phyloP scores from a whole-genome alignment of 2,113 vertebrate genomes.

The Vidua chalybeata region DNA sequence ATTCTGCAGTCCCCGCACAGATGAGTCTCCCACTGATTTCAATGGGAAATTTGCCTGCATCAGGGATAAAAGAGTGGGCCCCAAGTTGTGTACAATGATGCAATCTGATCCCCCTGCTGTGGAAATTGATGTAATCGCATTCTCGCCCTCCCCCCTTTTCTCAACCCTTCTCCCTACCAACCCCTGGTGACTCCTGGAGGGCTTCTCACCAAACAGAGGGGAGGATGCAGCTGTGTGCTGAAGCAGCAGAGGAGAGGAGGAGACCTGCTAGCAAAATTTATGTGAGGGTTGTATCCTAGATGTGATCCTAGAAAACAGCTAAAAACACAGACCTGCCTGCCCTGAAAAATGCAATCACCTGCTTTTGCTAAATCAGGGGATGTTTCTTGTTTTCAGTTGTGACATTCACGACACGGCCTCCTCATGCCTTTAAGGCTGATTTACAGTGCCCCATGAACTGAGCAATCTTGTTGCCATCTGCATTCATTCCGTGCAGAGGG shows the following conservation, averaged over 20 bases:
- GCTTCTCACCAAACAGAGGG: background rate
- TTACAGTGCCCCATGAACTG: background rate
- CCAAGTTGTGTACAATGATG: constrained; percentile 45
- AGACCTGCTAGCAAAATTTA: constrained; percentile 10
- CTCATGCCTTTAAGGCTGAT: background rate
- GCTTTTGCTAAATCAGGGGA: background rate
- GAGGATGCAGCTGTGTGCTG: constrained; percentile 23
- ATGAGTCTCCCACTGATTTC: constrained; percentile 38
- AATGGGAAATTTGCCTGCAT: constrained; percentile 39
- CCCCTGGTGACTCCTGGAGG: constrained; percentile 5
- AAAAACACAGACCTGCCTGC: background rate
- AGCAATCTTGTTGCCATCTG: background rate
- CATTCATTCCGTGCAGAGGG: background rate
- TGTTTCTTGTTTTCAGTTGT: background rate
- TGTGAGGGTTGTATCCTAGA: background rate
- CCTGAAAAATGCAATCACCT: background rate
- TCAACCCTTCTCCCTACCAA: background rate
- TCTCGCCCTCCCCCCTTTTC: background rate
- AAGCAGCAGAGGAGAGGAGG: background rate
- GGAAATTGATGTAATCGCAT: constrained; percentile 58
- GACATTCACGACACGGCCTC: background rate
- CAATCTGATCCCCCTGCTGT: constrained; percentile 55
- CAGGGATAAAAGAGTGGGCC: constrained; percentile 43
- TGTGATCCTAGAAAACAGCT: background rate
- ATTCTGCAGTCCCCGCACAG: constrained; percentile 28